Percentiles rank a stretch among this genome's conserved stretches.
phyloP scores from a whole-genome alignment of 1,140 invertebrate species.

The Colletes latitarsis region DNA sequence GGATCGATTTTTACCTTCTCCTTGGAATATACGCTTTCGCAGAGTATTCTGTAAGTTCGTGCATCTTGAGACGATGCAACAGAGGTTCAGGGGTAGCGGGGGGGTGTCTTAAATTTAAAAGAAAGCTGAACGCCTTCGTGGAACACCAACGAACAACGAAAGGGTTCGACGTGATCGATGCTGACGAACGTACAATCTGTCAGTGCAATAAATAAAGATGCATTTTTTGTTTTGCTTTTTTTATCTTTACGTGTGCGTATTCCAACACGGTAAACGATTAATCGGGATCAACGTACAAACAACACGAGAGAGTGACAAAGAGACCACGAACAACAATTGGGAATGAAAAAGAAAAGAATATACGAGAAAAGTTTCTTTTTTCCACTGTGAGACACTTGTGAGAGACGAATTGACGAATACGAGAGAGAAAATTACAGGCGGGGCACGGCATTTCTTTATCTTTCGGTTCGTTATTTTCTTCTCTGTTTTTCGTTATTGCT shows the following conservation, averaged over 20 bases:
- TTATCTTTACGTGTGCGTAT: neutral
- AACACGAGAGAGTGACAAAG: neutral
- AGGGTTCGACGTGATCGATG: slow-evolving; percentile 15
- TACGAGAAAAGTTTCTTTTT: neutral
- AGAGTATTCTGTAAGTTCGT: slow-evolving; percentile 28
- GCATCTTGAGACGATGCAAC: slow-evolving; percentile 38
- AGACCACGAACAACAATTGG: neutral
- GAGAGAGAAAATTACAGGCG: slow-evolving; percentile 26
- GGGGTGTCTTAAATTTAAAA: slow-evolving; percentile 9
- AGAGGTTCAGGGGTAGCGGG: neutral
- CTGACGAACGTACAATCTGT: slow-evolving; percentile 53
- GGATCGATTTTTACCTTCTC: slow-evolving; percentile 41
- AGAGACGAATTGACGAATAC: neutral
- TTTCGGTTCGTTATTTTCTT: slow-evolving; percentile 1
- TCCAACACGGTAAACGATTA: neutral
- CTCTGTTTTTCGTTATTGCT: slow-evolving; percentile 24
- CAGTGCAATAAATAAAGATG: slow-evolving; percentile 68
- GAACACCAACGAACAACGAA: slow-evolving; percentile 18
- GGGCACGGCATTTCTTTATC: slow-evolving; percentile 16
- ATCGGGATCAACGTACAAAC: neutral
- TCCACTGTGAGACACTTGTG: neutral
- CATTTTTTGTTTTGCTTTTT: slow-evolving; percentile 44
- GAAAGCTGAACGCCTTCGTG: neutral
- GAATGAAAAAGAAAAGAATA: neutral
- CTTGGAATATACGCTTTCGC: slow-evolving; percentile 16